Evolutionary conservation across 2,113 vertebrate genomes (phyloP).

Genomic region (Brachypodius melanocephalos): DNA sequence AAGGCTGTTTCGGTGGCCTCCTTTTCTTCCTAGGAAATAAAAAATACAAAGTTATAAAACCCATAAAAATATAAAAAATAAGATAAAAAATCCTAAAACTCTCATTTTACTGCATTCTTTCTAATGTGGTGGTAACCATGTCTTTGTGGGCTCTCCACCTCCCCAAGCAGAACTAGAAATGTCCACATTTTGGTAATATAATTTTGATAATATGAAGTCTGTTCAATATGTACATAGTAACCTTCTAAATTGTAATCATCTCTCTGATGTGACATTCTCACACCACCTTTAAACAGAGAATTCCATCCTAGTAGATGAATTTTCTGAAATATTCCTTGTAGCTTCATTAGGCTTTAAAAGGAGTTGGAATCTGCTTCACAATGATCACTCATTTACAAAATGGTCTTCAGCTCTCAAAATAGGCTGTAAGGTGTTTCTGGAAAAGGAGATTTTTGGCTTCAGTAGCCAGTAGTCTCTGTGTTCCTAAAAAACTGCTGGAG

Average conservation of each 20-base stretch:
- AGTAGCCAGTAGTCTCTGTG: not conserved
- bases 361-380: not conserved
- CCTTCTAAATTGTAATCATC: not conserved
- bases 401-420: not conserved
- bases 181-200: not conserved
- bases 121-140: not conserved
- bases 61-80: not conserved
- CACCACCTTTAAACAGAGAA: not conserved
- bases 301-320: not conserved
- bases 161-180: not conserved
- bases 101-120: not conserved
- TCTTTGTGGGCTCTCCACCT: not conserved
- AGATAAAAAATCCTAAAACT: not conserved
- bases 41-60: not conserved
- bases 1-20: not conserved
- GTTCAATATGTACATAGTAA: not conserved
- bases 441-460: not conserved
- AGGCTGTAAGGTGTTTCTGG: not conserved
- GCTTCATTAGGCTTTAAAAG: slow-evolving; percentile 11
- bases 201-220: not conserved
- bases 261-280: not conserved
- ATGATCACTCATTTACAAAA: not conserved
- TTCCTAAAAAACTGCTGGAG: not conserved
- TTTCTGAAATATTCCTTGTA: not conserved
- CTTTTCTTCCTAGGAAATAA: not conserved